Evolutionary conservation across 2,888 invertebrate genomes (phyloP).

Genomic region (Dynastes maya): DNA sequence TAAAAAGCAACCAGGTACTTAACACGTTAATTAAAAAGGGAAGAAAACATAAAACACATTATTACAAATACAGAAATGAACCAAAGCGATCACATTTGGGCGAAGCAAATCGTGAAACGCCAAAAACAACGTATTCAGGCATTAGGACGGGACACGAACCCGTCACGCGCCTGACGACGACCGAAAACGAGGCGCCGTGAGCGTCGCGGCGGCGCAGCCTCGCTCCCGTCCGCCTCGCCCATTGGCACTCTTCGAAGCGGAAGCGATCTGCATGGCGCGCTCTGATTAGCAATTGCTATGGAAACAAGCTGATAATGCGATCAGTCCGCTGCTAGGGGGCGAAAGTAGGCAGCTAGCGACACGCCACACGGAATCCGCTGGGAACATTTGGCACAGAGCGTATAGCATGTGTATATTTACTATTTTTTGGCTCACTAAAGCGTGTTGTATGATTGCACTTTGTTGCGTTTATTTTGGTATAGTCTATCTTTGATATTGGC

Average conservation of each 20-base stretch:
- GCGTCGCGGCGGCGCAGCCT: constrained; percentile 59
- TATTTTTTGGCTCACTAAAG: background rate
- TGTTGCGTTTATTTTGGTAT: constrained; percentile 5
- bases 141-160: background rate
- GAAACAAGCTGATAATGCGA: constrained; percentile 75
- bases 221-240: constrained; percentile 59
- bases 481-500: constrained; percentile 53
- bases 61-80: no score
- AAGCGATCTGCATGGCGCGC: constrained; percentile 70
- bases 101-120: no score
- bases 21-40: no score
- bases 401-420: background rate
- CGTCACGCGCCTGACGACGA: constrained; percentile 22
- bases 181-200: constrained; percentile 23
- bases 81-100: no score
- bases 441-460: background rate
- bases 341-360: constrained; percentile 53
- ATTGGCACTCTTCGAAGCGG: constrained; percentile 69
- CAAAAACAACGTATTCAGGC: no score
- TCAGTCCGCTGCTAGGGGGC: constrained; percentile 66
- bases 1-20: no score
- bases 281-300: constrained; percentile 76
- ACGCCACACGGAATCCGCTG: constrained; percentile 49
- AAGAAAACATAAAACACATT: no score
- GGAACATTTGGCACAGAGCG: constrained; percentile 17